Evolutionary conservation across 1,140 invertebrate species (phyloP).

Genomic region (Rhopalosiphum padi): DNA sequence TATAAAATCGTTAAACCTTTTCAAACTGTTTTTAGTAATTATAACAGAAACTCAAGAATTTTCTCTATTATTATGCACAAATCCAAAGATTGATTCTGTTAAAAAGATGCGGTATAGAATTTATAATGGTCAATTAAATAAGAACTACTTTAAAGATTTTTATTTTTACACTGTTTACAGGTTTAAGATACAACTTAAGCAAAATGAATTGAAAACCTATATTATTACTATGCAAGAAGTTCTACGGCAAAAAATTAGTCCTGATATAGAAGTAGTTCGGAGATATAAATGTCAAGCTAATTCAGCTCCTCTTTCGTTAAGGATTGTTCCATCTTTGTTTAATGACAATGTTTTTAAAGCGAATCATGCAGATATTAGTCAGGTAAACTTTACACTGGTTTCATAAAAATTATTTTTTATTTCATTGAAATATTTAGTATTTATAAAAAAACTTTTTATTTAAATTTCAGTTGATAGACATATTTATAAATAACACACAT

Average conservation of each 20-base stretch:
- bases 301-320: background rate
- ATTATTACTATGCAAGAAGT: background rate
- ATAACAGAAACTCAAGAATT: constrained; percentile 3
- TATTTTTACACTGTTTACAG: background rate
- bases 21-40: background rate
- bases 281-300: constrained; percentile 12
- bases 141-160: background rate
- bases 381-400: background rate
- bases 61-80: constrained; percentile 4
- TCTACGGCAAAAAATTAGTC: constrained; percentile 8
- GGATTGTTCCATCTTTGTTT: background rate
- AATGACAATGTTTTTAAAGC: constrained; percentile 31
- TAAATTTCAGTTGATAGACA: background rate
- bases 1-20: background rate
- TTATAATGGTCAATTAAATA: background rate
- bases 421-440: background rate
- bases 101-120: background rate
- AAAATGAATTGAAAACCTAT: background rate
- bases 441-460: background rate
- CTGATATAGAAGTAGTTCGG: constrained; percentile 13
- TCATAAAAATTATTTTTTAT: background rate
- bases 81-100: background rate
- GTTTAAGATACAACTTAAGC: constrained; percentile 29
- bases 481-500: background rate
- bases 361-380: constrained; percentile 8